Percentiles rank a stretch among this genome's conserved stretches.
Conservation (phyloP, 2,113 vertebrate species). For the Potamarius usumacintae region DNA sequence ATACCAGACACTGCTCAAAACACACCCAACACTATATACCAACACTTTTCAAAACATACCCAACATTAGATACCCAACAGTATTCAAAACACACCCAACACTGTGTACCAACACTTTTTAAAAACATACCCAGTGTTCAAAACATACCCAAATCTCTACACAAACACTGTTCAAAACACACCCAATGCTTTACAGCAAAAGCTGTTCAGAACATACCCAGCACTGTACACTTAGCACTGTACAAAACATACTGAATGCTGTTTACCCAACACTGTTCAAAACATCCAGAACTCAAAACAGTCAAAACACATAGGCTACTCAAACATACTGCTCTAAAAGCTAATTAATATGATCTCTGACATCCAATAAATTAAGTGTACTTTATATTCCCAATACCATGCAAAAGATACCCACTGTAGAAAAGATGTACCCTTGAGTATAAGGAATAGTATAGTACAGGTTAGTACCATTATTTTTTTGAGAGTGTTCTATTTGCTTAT, state of each 20-base stretch:
- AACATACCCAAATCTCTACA: too few species aligned
- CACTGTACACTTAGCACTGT: too few species aligned
- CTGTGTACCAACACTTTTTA: too few species aligned
- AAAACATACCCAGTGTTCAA: too few species aligned
- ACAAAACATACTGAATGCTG: neutral
- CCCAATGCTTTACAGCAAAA: rapidly evolving
- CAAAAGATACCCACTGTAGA: neutral
- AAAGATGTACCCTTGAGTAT: neutral
- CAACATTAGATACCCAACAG: too few species aligned
- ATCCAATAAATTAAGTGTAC: neutral
- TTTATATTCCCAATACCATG: neutral
- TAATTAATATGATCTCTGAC: neutral
- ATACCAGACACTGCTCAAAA: too few species aligned
- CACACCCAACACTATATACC: too few species aligned
- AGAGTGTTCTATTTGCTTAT: neutral
- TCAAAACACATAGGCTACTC: neutral
- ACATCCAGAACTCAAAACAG: neutral
- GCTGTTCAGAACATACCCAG: too few species aligned
- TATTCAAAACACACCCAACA: too few species aligned
- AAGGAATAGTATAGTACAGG: neutral
- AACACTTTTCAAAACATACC: too few species aligned
- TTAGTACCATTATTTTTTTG: neutral
- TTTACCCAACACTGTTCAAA: neutral
- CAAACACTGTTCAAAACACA: too few species aligned
- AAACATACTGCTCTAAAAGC: neutral